Evolutionary conservation across 2,797 vertebrate genomes (phyloP), one percentile per base, ranked within the genome.

Genomic region (Toxotes lorentzi): DNA sequence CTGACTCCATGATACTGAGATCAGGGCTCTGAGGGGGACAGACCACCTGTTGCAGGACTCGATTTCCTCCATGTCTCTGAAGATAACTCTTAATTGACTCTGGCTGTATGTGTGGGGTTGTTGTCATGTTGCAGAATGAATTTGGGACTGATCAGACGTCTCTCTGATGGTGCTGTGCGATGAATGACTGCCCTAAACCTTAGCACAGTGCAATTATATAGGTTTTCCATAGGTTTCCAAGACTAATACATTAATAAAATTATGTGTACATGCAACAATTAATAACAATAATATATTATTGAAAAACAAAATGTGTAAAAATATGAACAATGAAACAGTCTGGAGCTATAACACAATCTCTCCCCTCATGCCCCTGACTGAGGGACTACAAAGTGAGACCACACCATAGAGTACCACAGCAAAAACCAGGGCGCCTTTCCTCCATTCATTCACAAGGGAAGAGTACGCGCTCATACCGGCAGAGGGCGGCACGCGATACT

Each of bases 401-500:
- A n/a, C n/a, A n/a, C n/a, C 41, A 30, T 2, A 30, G 8, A 1
- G 21, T 9, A 50, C 45, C 17, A 5, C 1, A 50, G 19, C 47
- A 2, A 21, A 51, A 51, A 24, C n/a, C 27, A 23, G 12, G 9
- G 21, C 45, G 8, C 48, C 56, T 58, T 9, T 6, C 9, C 32
- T 11, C 57, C 48, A 23, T 23, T 21, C 13, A 7, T 6, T 3
- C 38, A 12, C 56, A 13, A 35, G 51, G 3, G 10, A 11, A 2
- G 5, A 34, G 35, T 64, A 4, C 21, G 0, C 0, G 6, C 19
- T n/a, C 2, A 0, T 0, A 10, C 87, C 94, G 30, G 57, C 87
- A 95, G 94, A 7, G 72, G 95, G 92, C 93, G 43, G 0, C 14
- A 11, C 27, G 43, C 23, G 1, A 34, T 13, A 3, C 6, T 0